These are phyloP conservation scores for Misgurnus anguillicaudatus DNA, from an alignment of 2,113 vertebrate genomes.

Conservation along the genomic window DNA sequence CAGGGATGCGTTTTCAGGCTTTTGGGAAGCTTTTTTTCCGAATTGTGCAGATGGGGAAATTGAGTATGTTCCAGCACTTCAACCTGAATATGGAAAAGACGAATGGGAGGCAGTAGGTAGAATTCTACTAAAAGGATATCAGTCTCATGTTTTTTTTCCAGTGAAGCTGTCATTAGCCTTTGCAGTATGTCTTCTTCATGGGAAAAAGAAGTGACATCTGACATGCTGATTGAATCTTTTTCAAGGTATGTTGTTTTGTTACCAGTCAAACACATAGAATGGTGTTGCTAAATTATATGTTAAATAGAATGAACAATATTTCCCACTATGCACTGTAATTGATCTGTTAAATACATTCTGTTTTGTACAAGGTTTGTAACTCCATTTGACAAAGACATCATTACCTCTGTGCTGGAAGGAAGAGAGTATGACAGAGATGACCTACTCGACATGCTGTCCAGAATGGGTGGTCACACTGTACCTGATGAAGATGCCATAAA, in stretches of 20 bases:
- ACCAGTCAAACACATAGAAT: too few species aligned
- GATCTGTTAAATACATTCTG: not conserved
- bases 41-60: not conserved
- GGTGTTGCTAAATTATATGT: too few species aligned
- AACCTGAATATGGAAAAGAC: not conserved
- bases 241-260: too few species aligned
- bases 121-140: conserved; percentile 11
- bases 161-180: too few species aligned
- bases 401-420: not conserved
- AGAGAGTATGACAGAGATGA: not conserved
- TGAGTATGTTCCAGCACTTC: not conserved
- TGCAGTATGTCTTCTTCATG: not conserved
- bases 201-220: too few species aligned
- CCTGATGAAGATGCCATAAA: conserved; percentile 3
- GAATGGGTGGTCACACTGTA: not conserved
- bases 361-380: not conserved
- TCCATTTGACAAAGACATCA: conserved; percentile 5
- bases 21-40: conserved; percentile 7
- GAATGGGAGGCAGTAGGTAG: conserved; percentile 21
- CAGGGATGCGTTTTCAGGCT: not conserved
- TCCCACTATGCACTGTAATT: too few species aligned
- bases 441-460: conserved; percentile 12
- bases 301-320: too few species aligned
- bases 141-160: not conserved
- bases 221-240: too few species aligned